Base-by-base conservation (phyloP, 2,113 vertebrate genomes). In the Notothenia rossii region DNA sequence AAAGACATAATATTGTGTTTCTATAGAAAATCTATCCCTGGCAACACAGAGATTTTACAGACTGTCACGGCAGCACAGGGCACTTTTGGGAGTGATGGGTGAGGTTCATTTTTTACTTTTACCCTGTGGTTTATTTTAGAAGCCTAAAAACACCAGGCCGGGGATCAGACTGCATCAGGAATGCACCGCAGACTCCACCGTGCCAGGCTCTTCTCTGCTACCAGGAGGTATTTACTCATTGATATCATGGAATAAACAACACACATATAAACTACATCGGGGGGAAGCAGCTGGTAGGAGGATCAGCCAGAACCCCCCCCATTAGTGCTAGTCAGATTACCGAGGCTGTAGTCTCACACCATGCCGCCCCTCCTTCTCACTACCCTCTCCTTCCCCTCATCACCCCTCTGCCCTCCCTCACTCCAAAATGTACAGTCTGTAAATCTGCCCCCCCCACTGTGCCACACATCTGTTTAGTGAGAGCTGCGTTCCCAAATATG, bases 241-340 rank as follows among this genome's bases (percentile, higher is more conserved):
- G 63, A 69, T 50, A 25, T 64, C 53, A 22, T 4, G 10, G 72
- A 69, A 84, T 62, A 82, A 79, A 77, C 74, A 60, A 77, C 13
- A 53, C 13, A 67, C 40, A 79, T 56, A 14, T n/a, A 60, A 64
- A 40, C 62, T 43, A 67, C 15, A 74, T 55, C 25, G 73, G 74
- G 55, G 60, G 63, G 77, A 71, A 75, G 85, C 93, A 94, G 92
- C 90, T 94, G 90, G 88, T 91, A 75, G 63, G 75, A 86, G 85
- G 88, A 91, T 92, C 88, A 92, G 56, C 62, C 84, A 62, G 54
- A 40, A 40, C 36, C 25, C 67, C 66, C 72, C 64, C 88, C n/a
- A 40, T 73, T 71, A 55, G 72, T 75, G 25, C 77, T 82, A 75
- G 84, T 87, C 79, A 91, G 88, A 89, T 91, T 92, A 89, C 77